Base-by-base conservation (phyloP, 2,797 vertebrate genomes). In the Chaetodon trifasciatus region DNA sequence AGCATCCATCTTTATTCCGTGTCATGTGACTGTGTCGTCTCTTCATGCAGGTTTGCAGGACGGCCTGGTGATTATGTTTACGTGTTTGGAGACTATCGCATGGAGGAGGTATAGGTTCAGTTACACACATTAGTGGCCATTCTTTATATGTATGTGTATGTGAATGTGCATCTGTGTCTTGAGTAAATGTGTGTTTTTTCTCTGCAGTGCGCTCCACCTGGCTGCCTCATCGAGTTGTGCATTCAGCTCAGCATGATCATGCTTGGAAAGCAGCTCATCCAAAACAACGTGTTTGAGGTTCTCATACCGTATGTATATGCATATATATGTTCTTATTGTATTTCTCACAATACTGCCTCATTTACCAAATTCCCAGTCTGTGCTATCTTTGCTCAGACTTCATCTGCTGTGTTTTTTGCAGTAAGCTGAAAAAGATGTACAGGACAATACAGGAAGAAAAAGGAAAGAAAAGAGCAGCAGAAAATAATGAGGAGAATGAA, bases 221-320 rank as follows among this genome's bases (percentile, higher is more conserved):
- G 98, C 88, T 99, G 98, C 93, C 95, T 99, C 85, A 99, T 99
- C 81, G 98, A 99, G 89, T 95, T 99, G 57, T 99, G 98, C 88
- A 97, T 99, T 89, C 98, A 99, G 89, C 96, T 99, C 73, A 98
- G 98, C 92, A 98, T 99, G 95, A 99, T 99, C 86, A 99, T 99
- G 98, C 92, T 99, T 44, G 98, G 98, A 70, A 99, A 99, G 87
- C 98, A 99, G 89, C 93, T 99, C 78, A 99, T 99, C 76, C 98
- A 99, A 88, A 99, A 99, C 89, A 99, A 99, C 82, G 94, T 99
- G 63, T 99, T 99, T 80, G 98, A 99, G 93, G 96, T 99, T 64
- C 97, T 97, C 88, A 96, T 99, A 91, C 98, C 98, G 98, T 99
- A 95, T 0, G 98, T 98, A 91, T 70, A 61, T 10, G 6, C 21